phyloP scores from a whole-genome alignment of 2,888 invertebrate species.

The Calameuta filiformis region DNA sequence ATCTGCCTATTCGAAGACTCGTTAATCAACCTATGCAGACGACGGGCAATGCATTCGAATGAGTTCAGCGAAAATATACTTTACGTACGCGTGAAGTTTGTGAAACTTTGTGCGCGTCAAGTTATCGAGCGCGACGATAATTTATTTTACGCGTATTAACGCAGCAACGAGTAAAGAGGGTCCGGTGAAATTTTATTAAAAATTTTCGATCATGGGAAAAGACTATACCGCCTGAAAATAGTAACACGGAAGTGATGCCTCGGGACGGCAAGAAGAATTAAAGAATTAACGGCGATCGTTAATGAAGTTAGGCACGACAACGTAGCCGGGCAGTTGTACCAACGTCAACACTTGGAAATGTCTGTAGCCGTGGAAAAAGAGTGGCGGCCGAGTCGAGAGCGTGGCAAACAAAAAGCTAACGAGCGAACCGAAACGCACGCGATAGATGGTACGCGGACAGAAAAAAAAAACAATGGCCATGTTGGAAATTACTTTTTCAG shows the following conservation, averaged over 20 bases:
- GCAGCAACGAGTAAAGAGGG: too few relatives aligned
- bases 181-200: too few relatives aligned
- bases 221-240: not conserved
- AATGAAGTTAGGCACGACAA: conserved; percentile 3
- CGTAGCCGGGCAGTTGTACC: not conserved
- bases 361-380: conserved; percentile 21
- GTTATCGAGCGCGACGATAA: not conserved
- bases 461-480: too few relatives aligned
- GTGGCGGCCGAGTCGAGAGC: not conserved
- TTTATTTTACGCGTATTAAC: too few relatives aligned
- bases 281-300: not conserved
- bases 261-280: not conserved
- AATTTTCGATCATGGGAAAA: too few relatives aligned
- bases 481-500: too few relatives aligned
- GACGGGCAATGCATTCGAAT: not conserved
- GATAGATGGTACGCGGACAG: not conserved
- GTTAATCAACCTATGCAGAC: conserved; percentile 43
- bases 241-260: not conserved
- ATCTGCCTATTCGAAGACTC: conserved; percentile 51
- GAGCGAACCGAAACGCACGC: conserved; percentile 51
- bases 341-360: not conserved
- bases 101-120: not conserved
- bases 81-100: fast-evolving
- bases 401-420: conserved; percentile 22
- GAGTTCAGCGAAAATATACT: not conserved